Evolutionary conservation across 2,113 vertebrate genomes (phyloP).

Genomic region (Sula dactylatra): DNA sequence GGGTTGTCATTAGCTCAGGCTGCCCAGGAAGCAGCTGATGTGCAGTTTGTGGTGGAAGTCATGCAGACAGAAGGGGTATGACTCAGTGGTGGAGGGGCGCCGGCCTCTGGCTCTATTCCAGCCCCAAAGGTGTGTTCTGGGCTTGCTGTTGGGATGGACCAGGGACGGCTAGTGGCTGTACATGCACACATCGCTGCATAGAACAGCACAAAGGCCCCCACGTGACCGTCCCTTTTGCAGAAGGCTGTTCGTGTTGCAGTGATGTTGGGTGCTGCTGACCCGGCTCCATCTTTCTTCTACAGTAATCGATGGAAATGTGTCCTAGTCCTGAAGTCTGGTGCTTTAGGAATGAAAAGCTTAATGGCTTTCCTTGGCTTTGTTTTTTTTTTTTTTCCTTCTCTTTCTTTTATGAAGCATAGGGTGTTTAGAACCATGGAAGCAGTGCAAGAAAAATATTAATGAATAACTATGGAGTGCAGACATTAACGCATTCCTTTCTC

Average conservation of each 20-base stretch:
- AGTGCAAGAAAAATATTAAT: conserved; percentile 52
- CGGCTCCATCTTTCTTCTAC: background rate
- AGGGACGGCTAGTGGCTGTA: background rate
- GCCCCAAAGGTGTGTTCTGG: background rate
- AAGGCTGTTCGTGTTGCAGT: background rate
- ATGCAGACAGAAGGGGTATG: background rate
- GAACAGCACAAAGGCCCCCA: background rate
- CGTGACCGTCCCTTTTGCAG: background rate
- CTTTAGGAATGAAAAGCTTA: background rate
- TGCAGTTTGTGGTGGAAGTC: conserved; percentile 27
- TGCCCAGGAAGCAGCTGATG: conserved; percentile 43
- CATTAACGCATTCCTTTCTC: conserved; percentile 55
- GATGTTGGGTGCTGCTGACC: conserved; percentile 18
- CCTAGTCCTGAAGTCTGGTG: background rate
- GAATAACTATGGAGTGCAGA: conserved; percentile 44
- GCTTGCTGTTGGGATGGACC: background rate
- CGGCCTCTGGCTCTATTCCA: background rate
- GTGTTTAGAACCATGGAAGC: conserved; percentile 28
- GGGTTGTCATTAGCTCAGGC: background rate
- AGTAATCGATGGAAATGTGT: background rate
- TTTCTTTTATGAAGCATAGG: background rate
- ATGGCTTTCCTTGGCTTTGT: background rate
- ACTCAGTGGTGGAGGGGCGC: background rate
- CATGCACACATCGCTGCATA: background rate
- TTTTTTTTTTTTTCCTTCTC: background rate